A percentile compares a stretch with the other conserved stretches of the same genome.
phyloP scores from a whole-genome alignment of 2,113 vertebrate species.

The Scartelaos histophorus region DNA sequence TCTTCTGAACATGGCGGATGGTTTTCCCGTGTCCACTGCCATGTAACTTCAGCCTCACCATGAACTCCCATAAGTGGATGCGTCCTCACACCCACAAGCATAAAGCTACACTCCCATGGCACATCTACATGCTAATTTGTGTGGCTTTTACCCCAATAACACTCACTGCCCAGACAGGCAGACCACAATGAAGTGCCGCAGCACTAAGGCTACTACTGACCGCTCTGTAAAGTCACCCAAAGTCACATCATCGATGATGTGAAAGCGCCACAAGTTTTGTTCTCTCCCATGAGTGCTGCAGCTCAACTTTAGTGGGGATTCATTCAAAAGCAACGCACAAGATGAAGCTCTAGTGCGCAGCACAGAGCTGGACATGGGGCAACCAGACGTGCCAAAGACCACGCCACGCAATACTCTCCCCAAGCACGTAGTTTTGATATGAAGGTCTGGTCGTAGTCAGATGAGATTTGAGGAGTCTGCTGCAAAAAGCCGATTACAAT shows the following conservation, averaged over 20 bases:
- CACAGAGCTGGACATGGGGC: background rate
- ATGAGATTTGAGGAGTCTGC: constrained; percentile 33
- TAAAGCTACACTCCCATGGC: background rate
- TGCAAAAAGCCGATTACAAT: constrained; percentile 39
- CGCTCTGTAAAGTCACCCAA: constrained; percentile 12
- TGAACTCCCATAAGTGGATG: constrained; percentile 47
- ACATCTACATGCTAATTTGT: constrained; percentile 1
- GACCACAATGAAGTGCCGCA: background rate
- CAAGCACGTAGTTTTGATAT: constrained; percentile 28
- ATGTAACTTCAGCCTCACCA: constrained; percentile 23
- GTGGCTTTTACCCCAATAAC: constrained; percentile 6
- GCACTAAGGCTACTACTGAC: background rate
- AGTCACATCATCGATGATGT: constrained; percentile 3
- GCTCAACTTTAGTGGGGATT: constrained; percentile 19
- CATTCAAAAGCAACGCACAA: constrained; percentile 10
- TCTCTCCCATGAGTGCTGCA: constrained; percentile 31
- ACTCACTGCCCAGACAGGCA: background rate
- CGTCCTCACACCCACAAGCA: constrained; percentile 26
- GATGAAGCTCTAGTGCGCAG: background rate
- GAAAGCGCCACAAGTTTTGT: constrained; percentile 42
- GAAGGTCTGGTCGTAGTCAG: constrained; percentile 41
- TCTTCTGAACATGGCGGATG: constrained; percentile 64
- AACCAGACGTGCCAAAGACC: constrained; percentile 6
- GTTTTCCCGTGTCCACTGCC: constrained; percentile 24
- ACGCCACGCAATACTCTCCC: constrained; percentile 9